A percentile compares a stretch with the other conserved stretches of the same genome.
Evolutionary conservation across 2,888 invertebrate species (phyloP).

Genomic region (Ormyrus rosae): DNA sequence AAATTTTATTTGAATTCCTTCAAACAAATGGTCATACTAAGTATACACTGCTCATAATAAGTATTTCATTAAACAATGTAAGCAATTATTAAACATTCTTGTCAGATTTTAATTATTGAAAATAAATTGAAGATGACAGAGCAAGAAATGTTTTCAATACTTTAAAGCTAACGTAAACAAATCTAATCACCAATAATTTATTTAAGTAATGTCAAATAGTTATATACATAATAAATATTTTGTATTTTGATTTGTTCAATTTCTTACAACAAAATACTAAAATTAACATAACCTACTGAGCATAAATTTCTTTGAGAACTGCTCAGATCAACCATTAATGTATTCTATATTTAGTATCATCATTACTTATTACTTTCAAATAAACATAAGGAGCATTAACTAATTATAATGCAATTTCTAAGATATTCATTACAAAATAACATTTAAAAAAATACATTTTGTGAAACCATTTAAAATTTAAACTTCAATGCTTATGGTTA

Average conservation of each 20-base stretch:
- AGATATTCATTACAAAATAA: too few relatives aligned
- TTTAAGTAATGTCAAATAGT: not conserved
- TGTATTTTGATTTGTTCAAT: not conserved
- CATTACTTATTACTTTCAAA: too few relatives aligned
- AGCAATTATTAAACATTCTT: not conserved
- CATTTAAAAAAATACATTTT: too few relatives aligned
- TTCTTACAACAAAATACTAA: too few relatives aligned
- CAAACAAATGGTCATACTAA: not conserved
- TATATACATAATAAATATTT: not conserved
- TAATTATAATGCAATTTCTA: too few relatives aligned
- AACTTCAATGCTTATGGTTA: not conserved
- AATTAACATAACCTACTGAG: too few relatives aligned
- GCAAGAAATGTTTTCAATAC: conserved; percentile 24
- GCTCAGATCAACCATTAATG: too few relatives aligned
- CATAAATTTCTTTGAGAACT: too few relatives aligned
- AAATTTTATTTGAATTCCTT: not conserved
- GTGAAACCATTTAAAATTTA: not conserved
- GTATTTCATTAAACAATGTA: not conserved
- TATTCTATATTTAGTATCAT: too few relatives aligned
- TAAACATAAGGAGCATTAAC: too few relatives aligned
- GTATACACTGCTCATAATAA: not conserved
- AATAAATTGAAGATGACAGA: conserved; percentile 24
- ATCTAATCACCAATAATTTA: conserved; percentile 4
- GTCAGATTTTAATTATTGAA: conserved; percentile 24
- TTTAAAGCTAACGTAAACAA: conserved; percentile 25